A percentile compares a stretch with the other conserved stretches of the same genome.
These are phyloP conservation scores for Shinisaurus crocodilurus DNA, from an alignment of 2,113 vertebrate genomes.

Conservation along the genomic window DNA sequence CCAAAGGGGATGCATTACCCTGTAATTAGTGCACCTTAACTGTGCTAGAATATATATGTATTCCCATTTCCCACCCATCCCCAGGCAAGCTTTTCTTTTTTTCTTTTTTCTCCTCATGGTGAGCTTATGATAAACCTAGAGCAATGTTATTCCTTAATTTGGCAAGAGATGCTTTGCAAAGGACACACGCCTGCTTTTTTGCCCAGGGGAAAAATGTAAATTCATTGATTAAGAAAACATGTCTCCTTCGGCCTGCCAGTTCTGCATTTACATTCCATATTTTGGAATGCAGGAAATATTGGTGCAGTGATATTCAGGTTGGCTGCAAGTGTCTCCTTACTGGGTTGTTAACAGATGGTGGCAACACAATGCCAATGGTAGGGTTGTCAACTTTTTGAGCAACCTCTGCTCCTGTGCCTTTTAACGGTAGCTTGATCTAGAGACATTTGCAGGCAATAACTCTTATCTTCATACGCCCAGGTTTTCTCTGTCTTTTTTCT, in stretches of 20 bases:
- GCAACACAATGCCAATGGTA: background rate
- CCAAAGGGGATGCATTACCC: conserved; percentile 46
- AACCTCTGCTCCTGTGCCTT: background rate
- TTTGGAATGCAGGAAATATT: conserved; percentile 50
- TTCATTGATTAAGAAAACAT: conserved; percentile 10
- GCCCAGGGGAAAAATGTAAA: conserved; percentile 32
- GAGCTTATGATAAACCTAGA: background rate
- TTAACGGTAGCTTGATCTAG: background rate
- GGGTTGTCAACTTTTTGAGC: conserved; percentile 14
- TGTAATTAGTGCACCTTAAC: conserved; percentile 44
- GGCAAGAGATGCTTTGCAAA: conserved; percentile 45
- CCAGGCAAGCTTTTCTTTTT: conserved; percentile 15
- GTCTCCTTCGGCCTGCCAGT: conserved; percentile 20
- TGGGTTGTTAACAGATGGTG: conserved; percentile 9
- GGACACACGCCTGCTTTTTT: conserved; percentile 7
- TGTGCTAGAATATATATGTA: conserved; percentile 30
- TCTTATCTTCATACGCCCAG: background rate
- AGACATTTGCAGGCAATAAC: background rate
- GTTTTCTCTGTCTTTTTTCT: background rate
- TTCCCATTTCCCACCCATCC: no score
- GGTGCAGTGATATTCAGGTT: conserved; percentile 15
- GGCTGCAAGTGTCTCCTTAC: background rate
- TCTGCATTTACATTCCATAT: conserved; percentile 25
- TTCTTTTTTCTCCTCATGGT: conserved; percentile 42
- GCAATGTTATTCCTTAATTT: conserved; percentile 30